Percentiles rank a stretch among this genome's conserved stretches.
Conservation (phyloP, 92 coral and sea anemone genomes). For the Actinernus sp. region DNA sequence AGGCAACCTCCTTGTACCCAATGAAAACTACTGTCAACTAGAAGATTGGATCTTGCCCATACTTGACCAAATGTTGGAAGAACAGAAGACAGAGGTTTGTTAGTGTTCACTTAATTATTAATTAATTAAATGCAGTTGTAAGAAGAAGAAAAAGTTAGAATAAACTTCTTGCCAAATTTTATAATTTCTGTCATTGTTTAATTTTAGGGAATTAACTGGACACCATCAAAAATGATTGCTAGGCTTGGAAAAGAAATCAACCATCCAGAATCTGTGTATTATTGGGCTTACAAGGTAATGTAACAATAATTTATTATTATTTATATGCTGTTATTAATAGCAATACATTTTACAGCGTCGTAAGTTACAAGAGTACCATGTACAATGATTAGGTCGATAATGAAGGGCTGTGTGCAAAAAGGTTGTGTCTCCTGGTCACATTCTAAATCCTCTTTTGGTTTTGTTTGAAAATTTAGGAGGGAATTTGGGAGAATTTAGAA, state of each 20-base stretch:
- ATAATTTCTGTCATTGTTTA: too few species aligned
- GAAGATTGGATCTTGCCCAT: slow-evolving; percentile 91
- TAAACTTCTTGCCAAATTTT: too few species aligned
- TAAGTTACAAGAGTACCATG: too few species aligned
- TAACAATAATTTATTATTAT: neutral
- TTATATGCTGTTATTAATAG: neutral
- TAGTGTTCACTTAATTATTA: neutral
- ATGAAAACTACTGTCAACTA: slow-evolving; percentile 84
- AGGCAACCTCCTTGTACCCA: slow-evolving; percentile 92
- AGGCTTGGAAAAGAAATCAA: slow-evolving; percentile 94
- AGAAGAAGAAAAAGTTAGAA: too few species aligned
- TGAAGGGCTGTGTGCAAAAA: too few species aligned
- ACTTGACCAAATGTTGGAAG: slow-evolving; percentile 84
- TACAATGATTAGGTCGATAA: too few species aligned
- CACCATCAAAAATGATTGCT: slow-evolving; percentile 92
- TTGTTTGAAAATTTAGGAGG: too few species aligned
- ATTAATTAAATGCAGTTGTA: too few species aligned
- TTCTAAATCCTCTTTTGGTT: too few species aligned
- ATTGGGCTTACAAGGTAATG: slow-evolving; percentile 96
- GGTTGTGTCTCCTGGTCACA: too few species aligned
- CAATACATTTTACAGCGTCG: too few species aligned
- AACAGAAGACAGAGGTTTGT: slow-evolving; percentile 72
- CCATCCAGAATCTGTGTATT: slow-evolving; percentile 93
- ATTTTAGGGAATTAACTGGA: slow-evolving; percentile 89
- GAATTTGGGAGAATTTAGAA: too few species aligned